Base-by-base conservation (phyloP, 1,140 invertebrate species). In the Limonius californicus region DNA sequence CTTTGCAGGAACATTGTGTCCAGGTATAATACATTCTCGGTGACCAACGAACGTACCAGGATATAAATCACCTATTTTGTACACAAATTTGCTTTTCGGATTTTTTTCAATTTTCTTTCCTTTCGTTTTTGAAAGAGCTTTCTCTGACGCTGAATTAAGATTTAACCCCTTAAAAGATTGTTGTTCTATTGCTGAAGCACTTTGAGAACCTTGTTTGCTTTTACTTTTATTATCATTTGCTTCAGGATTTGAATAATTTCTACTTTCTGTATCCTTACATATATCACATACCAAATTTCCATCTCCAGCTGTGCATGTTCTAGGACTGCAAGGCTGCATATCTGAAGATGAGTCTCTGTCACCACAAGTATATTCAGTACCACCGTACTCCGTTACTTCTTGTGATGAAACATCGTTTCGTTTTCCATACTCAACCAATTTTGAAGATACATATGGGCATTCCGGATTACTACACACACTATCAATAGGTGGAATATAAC, bases 41-140 rank as follows among this genome's bases (percentile, higher is more conserved):
- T 84, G 83, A 0, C 82, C 82, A 30, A 82, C 72, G 9, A 76
- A 68, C 0, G 76, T 74, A 3, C 82, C 82, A 70, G 73, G 73
- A 70, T 77, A 77, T 16, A 59, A 67, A 59, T 74, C 67, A 6
- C 74, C 74, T 12, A 71, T 68, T 20, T 70, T 60, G 59, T 73
- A 76, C 7, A 70, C 70, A 23, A 65, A 72, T 50, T 68, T 73
- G 35, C 58, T 64, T 54, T 32, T 62, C 14, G 6, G 30, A 27
- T 63, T 70, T 19, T 57, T 71, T 35, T 59, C 64, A 21, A 43
- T 61, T 12, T 39, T 27, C 32, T 27, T 54, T 20, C 54, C 62
- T 35, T 60, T 57, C 39, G 23, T 62, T 53, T n/a, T 2, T 11
- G 54, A 11, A 11, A 14, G 2, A 27, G 54, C 20, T 32, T 30